phyloP scores from a whole-genome alignment of 2,888 invertebrate species.

The Morpho deidamia region DNA sequence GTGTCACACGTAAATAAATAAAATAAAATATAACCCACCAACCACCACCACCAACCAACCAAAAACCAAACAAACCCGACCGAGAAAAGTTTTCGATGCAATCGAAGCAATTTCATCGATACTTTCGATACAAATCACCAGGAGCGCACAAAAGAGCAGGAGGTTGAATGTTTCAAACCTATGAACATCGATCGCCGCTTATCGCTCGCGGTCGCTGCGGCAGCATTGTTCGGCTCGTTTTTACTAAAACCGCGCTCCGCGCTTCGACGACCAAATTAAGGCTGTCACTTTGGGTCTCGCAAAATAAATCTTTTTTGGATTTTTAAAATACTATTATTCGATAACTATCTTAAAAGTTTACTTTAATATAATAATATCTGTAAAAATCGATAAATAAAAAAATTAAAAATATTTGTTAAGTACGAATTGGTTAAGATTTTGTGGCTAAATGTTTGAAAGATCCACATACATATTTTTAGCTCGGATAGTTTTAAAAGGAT shows the following conservation, averaged over 20 bases:
- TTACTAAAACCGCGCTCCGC: constrained; percentile 44
- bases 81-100: constrained; percentile 12
- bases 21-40: no score
- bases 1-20: no score
- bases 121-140: constrained; percentile 50
- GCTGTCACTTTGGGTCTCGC: not conserved
- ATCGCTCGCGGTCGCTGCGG: constrained; percentile 38
- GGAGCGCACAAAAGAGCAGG: constrained; percentile 42
- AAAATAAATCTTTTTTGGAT: not conserved
- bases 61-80: not conserved
- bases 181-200: constrained; percentile 52
- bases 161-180: constrained; percentile 34
- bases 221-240: constrained; percentile 39
- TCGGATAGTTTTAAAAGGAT: no score
- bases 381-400: no score
- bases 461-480: no score
- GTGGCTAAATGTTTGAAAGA: no score
- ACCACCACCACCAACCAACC: no score
- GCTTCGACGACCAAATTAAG: constrained; percentile 30
- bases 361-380: no score
- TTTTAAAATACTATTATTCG: not conserved
- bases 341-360: no score
- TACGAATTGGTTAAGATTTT: no score
- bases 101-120: constrained; percentile 40
- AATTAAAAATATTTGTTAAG: no score